Conservation (phyloP, 2,888 invertebrate species). For the Nomada ruficornis region DNA sequence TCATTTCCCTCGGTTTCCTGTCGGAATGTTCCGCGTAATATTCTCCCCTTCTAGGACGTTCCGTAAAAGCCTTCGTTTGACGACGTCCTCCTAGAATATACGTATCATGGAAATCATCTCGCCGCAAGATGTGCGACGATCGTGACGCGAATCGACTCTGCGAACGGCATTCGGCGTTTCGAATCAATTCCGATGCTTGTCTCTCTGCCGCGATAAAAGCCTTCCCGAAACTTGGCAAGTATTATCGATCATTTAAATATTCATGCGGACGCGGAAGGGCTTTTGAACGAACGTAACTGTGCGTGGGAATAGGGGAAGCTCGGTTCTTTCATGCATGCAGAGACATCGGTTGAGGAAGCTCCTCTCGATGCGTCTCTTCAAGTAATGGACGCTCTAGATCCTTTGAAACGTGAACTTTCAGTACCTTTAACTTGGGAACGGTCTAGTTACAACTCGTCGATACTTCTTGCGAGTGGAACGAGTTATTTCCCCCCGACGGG, state of each 20-base stretch:
- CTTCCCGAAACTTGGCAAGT: not conserved
- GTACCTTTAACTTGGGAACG: too few species aligned
- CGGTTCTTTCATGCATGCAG: not conserved
- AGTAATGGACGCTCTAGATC: not conserved
- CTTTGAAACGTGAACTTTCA: not conserved
- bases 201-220: slow-evolving; percentile 14
- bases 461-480: too few species aligned
- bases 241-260: slow-evolving; percentile 31
- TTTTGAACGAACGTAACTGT: slow-evolving; percentile 1
- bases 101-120: not conserved
- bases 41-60: not conserved
- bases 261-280: not conserved
- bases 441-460: too few species aligned
- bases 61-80: slow-evolving; percentile 2
- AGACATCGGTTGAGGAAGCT: not conserved
- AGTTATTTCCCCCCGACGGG: too few species aligned
- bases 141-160: not conserved
- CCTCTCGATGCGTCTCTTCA: not conserved
- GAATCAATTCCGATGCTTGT: slow-evolving; percentile 22
- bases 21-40: not conserved
- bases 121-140: not conserved
- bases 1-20: slow-evolving; percentile 1
- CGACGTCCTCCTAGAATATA: not conserved
- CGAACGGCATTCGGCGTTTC: not conserved
- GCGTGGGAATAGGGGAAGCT: not conserved